These are phyloP conservation scores for Lamellibrachia columna DNA, from an alignment of 2,888 invertebrate species.

Conservation along the genomic window DNA sequence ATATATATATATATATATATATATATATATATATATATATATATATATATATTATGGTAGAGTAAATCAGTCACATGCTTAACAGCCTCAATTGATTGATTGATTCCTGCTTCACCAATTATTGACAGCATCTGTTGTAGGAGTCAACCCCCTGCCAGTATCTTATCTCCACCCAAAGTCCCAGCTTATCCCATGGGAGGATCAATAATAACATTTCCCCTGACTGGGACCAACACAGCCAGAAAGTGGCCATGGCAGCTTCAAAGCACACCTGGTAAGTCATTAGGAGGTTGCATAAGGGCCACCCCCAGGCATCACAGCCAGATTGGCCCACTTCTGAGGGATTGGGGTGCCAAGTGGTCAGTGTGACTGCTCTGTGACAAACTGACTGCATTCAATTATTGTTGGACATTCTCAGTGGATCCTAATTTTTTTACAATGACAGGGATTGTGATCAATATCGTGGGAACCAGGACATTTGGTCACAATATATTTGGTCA, in stretches of 20 bases:
- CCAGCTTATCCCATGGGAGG: neutral
- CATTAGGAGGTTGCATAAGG: neutral
- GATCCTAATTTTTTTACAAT: neutral
- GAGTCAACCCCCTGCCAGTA: neutral
- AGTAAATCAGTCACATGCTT: neutral
- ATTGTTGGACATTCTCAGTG: neutral
- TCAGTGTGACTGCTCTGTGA: neutral
- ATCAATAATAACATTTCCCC: neutral
- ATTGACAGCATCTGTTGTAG: neutral
- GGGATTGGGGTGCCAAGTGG: neutral
- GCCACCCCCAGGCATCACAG: neutral
- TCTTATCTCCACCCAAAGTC: neutral
- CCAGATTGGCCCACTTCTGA: neutral
- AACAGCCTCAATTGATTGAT: constrained; percentile 16
- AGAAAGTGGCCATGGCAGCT: constrained; percentile 9
- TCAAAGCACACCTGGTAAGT: neutral
- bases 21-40: no score
- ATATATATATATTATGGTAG: neutral
- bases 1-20: no score
- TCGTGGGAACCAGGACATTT: neutral
- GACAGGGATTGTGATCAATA: neutral
- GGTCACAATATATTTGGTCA: neutral
- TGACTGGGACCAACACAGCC: neutral
- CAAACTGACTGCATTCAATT: neutral
- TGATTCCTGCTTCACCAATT: constrained; percentile 6